Percentiles rank a stretch among this genome's conserved stretches.
phyloP scores from a whole-genome alignment of 2,888 invertebrate genomes.

The Azorinus chamasolen region DNA sequence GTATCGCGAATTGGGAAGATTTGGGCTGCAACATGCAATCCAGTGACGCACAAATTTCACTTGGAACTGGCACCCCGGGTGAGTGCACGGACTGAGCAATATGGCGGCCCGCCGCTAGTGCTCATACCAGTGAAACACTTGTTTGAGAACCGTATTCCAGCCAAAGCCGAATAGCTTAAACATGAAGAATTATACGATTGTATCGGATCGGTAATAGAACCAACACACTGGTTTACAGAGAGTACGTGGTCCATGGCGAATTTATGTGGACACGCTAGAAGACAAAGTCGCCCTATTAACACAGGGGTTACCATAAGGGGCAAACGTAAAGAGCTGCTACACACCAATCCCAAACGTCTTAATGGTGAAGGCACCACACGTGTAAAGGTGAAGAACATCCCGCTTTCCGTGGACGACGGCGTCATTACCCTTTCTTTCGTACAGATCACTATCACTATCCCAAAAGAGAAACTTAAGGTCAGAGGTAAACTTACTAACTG shows the following conservation, averaged over 20 bases:
- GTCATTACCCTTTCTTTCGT: neutral
- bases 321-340: conserved; percentile 5
- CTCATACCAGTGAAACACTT: no score
- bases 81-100: no score
- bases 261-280: conserved; percentile 7
- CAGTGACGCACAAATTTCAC: no score
- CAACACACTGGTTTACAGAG: conserved; percentile 15
- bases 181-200: conserved; percentile 25
- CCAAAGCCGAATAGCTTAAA: conserved; percentile 23
- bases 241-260: no score
- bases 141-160: no score
- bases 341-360: conserved; percentile 5
- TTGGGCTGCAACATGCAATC: no score
- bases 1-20: no score
- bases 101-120: no score
- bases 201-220: neutral
- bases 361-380: neutral
- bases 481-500: conserved; percentile 4
- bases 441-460: no score
- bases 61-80: no score
- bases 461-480: conserved; percentile 18
- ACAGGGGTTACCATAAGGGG: no score
- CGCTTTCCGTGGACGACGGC: conserved; percentile 7
- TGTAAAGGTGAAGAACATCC: conserved; percentile 14
- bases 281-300: conserved; percentile 13